Conservation (phyloP, 2,797 vertebrate genomes). For the Pogonophryne albipinna region DNA sequence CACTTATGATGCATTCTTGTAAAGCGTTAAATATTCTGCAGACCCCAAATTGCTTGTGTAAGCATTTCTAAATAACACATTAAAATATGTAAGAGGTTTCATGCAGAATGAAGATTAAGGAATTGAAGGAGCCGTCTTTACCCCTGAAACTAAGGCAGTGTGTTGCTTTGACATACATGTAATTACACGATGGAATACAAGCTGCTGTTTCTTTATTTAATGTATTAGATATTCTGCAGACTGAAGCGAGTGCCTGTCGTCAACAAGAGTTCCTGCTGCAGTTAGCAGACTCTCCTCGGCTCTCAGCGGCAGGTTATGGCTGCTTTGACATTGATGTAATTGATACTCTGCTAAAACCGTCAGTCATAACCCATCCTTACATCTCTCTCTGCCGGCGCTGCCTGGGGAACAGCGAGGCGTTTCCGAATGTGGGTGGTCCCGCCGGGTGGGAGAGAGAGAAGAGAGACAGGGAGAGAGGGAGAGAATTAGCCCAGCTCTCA, state of each 20-base stretch:
- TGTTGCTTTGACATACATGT: too few species aligned
- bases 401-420: conserved; percentile 82
- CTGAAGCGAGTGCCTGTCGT: not conserved
- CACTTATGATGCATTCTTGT: too few species aligned
- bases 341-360: conserved; percentile 85
- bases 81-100: too few species aligned
- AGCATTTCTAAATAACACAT: too few species aligned
- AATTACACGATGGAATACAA: too few species aligned
- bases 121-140: too few species aligned
- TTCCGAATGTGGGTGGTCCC: conserved; percentile 88
- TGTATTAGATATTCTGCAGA: not conserved
- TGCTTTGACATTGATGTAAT: conserved; percentile 84
- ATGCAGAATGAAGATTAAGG: too few species aligned
- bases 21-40: conserved; percentile 1
- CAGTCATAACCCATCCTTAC: conserved; percentile 81
- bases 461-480: conserved; percentile 53
- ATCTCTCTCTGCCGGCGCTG: conserved; percentile 70
- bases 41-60: not conserved
- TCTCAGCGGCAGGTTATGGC: conserved; percentile 61
- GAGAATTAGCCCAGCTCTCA: conserved; percentile 83
- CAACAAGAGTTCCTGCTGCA: too few species aligned
- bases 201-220: not conserved
- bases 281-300: not conserved
- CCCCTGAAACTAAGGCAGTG: too few species aligned
- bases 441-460: conserved; percentile 58